Percentiles rank a stretch among this genome's conserved stretches.
Conservation (phyloP, 2,797 vertebrate genomes). For the Chiropotes sagulatus region DNA sequence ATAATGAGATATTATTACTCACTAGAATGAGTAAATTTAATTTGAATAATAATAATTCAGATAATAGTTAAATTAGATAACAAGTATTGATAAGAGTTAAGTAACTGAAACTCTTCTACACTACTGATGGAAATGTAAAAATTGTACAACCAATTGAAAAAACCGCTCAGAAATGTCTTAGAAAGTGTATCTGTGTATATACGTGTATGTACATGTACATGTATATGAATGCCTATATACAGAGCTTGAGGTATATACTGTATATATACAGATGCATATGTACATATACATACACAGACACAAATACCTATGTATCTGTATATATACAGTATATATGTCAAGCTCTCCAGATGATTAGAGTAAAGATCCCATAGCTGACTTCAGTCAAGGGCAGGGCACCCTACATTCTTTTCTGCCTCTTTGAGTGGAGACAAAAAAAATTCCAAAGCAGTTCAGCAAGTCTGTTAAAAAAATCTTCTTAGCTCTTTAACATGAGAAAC, state of each 20-base stretch:
- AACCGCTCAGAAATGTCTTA: background rate
- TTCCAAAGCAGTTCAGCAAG: background rate
- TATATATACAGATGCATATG: no score
- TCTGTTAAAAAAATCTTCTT: background rate
- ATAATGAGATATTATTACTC: background rate
- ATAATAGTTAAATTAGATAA: background rate
- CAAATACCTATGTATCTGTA: no score
- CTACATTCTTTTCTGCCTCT: background rate
- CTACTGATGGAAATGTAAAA: background rate
- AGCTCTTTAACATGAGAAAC: background rate
- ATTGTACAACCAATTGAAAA: background rate
- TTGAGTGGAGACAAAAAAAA: background rate
- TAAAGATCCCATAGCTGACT: background rate
- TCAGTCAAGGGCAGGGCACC: background rate
- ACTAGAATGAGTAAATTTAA: background rate
- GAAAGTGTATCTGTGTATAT: background rate
- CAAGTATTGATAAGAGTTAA: background rate
- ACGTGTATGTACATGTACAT: background rate
- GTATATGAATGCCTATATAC: background rate
- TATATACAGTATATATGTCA: background rate
- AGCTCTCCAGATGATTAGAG: background rate
- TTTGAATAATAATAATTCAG: background rate
- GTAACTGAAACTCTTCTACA: background rate
- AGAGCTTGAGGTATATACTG: no score
- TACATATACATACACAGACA: no score